These are phyloP conservation scores for Limnodromus scolopaceus DNA, from an alignment of 2,797 vertebrate genomes.

Conservation along the genomic window DNA sequence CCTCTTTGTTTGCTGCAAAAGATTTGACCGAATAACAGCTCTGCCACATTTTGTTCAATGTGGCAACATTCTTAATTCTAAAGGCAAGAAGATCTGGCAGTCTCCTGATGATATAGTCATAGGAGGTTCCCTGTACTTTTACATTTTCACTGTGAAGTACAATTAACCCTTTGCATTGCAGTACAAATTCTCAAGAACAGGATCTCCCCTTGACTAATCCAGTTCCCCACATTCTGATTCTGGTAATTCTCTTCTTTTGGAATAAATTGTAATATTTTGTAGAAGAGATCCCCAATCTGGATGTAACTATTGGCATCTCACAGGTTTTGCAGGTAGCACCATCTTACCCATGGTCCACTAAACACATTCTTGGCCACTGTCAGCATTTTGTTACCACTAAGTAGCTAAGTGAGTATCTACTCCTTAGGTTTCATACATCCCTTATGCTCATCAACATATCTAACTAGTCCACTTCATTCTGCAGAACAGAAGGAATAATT, in stretches of 20 bases:
- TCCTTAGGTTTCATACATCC: rapidly evolving
- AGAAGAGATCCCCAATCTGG: background rate
- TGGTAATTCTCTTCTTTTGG: background rate
- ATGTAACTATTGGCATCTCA: background rate
- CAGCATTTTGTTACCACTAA: background rate
- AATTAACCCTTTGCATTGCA: background rate
- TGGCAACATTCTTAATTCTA: constrained; percentile 1
- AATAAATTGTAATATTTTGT: background rate
- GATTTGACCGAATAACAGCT: background rate
- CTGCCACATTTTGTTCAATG: background rate
- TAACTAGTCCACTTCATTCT: background rate
- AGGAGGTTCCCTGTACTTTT: background rate
- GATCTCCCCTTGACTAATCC: background rate
- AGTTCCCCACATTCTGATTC: background rate
- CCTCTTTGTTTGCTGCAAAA: background rate
- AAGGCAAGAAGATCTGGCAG: background rate
- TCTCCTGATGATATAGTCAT: background rate
- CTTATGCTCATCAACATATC: background rate
- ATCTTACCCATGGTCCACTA: background rate
- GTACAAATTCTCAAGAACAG: background rate
- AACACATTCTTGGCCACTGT: rapidly evolving
- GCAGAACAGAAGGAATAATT: background rate
- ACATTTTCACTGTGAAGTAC: background rate
- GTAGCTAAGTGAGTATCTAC: background rate
- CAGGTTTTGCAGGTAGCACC: background rate